Conservation (phyloP, 2,797 vertebrate genomes). For the Macropus fuliginosus region DNA sequence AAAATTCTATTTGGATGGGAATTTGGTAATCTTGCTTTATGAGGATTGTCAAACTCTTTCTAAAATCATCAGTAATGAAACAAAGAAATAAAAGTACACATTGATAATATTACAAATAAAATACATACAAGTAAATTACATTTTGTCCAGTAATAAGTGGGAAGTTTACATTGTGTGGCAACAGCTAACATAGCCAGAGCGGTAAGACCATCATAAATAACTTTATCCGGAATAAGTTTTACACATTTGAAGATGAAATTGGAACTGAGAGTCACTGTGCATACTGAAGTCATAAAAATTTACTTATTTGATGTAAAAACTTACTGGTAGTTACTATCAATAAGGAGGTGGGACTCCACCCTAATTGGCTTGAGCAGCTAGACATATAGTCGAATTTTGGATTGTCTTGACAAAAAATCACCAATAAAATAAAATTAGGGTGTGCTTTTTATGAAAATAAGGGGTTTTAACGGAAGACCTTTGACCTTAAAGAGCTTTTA, state of each 20-base stretch:
- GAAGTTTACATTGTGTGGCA: conserved; percentile 8
- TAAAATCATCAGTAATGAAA: not conserved
- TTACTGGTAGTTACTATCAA: not conserved
- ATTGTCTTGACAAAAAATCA: conserved; percentile 22
- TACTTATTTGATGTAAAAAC: conserved; percentile 32
- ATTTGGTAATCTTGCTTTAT: not conserved
- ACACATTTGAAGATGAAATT: conserved; percentile 14
- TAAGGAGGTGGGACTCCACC: not conserved
- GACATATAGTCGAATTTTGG: not conserved
- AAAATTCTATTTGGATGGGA: not conserved
- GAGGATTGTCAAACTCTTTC: not conserved
- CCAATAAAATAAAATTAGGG: conserved; percentile 26
- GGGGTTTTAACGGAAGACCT: conserved; percentile 48
- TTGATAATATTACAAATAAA: not conserved
- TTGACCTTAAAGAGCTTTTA: conserved; percentile 58
- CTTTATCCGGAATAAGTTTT: not conserved
- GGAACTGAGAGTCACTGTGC: not conserved
- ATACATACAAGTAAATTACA: not conserved
- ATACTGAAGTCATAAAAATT: not conserved
- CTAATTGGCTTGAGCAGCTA: conserved; percentile 2
- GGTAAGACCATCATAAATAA: conserved; percentile 4
- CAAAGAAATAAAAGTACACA: conserved; percentile 17
- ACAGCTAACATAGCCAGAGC: not conserved
- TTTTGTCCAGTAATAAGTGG: not conserved
- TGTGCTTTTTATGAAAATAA: conserved; percentile 45